Percentiles rank a stretch among this genome's conserved stretches.
Evolutionary conservation across 2,888 invertebrate species (phyloP).

Genomic region (Endotricha flammealis): DNA sequence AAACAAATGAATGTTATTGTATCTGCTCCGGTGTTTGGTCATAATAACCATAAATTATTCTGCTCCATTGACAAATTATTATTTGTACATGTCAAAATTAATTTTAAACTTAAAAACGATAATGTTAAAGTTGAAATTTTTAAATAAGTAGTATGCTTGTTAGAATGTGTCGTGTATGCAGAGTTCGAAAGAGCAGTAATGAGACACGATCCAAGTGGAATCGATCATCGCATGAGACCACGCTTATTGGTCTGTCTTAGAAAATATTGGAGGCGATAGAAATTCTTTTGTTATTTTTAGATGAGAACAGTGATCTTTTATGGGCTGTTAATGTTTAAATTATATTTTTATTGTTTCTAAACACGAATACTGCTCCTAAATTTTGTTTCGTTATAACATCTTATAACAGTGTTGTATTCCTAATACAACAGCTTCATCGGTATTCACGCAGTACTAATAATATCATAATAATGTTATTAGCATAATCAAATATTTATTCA

Average conservation of each 20-base stretch:
- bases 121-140: conserved; percentile 2
- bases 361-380: conserved; percentile 7
- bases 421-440: background rate
- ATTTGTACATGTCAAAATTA: conserved; percentile 6
- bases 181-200: conserved; percentile 35
- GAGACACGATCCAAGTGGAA: conserved; percentile 40
- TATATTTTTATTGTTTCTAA: conserved; percentile 7
- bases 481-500: too few species aligned
- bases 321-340: conserved; percentile 9
- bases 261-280: conserved; percentile 23
- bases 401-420: conserved; percentile 11
- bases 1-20: conserved; percentile 55
- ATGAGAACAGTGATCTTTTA: conserved; percentile 11
- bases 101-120: conserved; percentile 13
- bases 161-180: conserved; percentile 26
- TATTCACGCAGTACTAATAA: background rate
- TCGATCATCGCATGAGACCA: conserved; percentile 35
- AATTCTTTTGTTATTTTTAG: conserved; percentile 20
- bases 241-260: conserved; percentile 31
- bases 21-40: conserved; percentile 43
- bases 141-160: conserved; percentile 11
- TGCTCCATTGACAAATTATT: conserved; percentile 17
- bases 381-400: conserved; percentile 2
- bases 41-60: conserved; percentile 54
- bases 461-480: too few species aligned